phyloP scores from a whole-genome alignment of 2,797 vertebrate species.

The Merluccius polli region DNA sequence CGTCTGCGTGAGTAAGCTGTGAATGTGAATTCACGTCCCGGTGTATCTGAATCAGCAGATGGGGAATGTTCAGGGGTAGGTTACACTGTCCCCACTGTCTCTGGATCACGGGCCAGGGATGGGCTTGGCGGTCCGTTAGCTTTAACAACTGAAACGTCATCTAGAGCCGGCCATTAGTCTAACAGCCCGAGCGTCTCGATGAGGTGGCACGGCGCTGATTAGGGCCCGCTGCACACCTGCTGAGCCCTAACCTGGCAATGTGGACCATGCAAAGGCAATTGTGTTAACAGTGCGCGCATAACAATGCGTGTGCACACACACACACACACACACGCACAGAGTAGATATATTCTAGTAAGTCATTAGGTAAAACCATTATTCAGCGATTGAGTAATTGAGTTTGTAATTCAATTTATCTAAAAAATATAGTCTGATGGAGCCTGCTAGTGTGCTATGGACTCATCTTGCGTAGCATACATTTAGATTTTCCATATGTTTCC shows the following conservation, averaged over 20 bases:
- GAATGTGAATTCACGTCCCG: conserved; percentile 39
- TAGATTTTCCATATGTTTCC: not conserved
- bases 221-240: not conserved
- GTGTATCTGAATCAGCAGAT: conserved; percentile 17
- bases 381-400: not conserved
- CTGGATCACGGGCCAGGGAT: conserved; percentile 34
- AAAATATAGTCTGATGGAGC: not conserved
- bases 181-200: conserved; percentile 3
- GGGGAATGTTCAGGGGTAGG: conserved; percentile 10
- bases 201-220: not conserved
- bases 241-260: not conserved
- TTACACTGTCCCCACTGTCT: conserved; percentile 13
- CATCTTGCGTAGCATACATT: not conserved
- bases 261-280: not conserved
- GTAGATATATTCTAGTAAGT: not conserved
- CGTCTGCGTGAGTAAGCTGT: not conserved
- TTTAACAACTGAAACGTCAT: conserved; percentile 11
- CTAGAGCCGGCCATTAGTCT: not conserved
- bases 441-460: not conserved
- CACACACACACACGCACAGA: not conserved
- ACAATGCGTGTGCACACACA: not conserved
- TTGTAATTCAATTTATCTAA: conserved; percentile 1
- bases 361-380: not conserved
- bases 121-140: conserved; percentile 34
- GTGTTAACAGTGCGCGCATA: not conserved